Base-by-base conservation (phyloP, 2,888 invertebrate genomes). In the Ormyrus rosae region DNA sequence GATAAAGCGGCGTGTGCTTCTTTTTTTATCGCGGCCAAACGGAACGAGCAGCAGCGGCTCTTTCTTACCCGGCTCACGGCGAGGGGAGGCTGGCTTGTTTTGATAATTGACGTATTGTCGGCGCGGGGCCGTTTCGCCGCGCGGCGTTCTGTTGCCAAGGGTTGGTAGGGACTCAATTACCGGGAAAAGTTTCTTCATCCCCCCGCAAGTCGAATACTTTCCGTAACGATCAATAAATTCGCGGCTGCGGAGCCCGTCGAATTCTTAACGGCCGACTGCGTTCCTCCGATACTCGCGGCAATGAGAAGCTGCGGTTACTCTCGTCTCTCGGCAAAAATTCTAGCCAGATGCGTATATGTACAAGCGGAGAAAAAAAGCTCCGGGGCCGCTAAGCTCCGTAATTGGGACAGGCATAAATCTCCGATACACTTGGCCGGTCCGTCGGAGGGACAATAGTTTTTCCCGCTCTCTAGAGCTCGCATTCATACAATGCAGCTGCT, bases 341-440 rank as follows among this genome's bases (percentile, higher is more conserved):
- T 34, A 34, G 4, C 34, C 34, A 34, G 34, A 4, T 4, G 34
- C 34, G 34, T 34, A 4, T 4, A 34, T 19, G 2, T 19, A 4
- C 34, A 4, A 56, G 61, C 63, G 67, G 76, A 81, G 83, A 84
- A 87, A 86, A 85, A 86, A 85, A 86, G 84, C 81, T 34, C 81
- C 75, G 81, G 83, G 82, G 80, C 74, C 82, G 83, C 83, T 81
- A 58, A 85, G 84, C 86, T 82, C 83, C 86, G 88, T 90, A 90
- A 90, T 90, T 90, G 89, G 89, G 86, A 86, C 87, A 86, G 84
- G 86, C 85, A 90, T 90, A 89, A 90, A 89, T 90, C 89, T 88
- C 85, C 13, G 65, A 70, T 64, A 51, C 61, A 50, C 64, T 51
- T 6, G 11, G 45, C 7, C n/a, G 34, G 46, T 34, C 34, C 34